A percentile compares a stretch with the other conserved stretches of the same genome.
phyloP scores from a whole-genome alignment of 2,797 vertebrate species.

The Heteromormyrus szaboi region DNA sequence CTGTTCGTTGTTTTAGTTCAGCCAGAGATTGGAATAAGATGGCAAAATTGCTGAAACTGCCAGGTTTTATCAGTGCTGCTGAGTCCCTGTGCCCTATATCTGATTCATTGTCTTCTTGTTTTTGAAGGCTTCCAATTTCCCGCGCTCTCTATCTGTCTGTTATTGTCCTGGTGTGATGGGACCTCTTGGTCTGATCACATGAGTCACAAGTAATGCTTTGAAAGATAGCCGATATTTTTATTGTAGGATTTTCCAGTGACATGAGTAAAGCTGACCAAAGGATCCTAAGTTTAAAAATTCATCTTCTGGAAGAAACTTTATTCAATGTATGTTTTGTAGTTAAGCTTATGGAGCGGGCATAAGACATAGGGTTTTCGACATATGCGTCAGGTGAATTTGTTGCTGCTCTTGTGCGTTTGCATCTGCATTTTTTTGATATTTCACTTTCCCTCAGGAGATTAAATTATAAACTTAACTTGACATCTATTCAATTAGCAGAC shows the following conservation, averaged over 20 bases:
- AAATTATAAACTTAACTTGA: background rate
- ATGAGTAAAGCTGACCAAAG: background rate
- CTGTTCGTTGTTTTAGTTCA: background rate
- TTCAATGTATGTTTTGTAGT: background rate
- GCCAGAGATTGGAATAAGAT: conserved; percentile 1
- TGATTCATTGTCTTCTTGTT: background rate
- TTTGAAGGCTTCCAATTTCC: background rate
- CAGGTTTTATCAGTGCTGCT: background rate
- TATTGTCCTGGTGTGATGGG: background rate
- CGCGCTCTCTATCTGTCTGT: background rate
- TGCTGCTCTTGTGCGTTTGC: background rate
- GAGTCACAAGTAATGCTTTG: background rate
- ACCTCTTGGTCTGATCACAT: background rate
- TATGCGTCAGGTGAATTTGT: background rate
- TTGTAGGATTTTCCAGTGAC: background rate
- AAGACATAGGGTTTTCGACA: background rate
- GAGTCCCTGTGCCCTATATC: background rate
- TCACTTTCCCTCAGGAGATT: background rate
- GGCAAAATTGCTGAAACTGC: background rate
- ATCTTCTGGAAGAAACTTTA: background rate
- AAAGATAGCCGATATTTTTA: background rate
- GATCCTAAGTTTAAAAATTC: background rate
- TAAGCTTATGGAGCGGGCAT: background rate
- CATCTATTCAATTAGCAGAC: background rate
- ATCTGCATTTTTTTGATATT: background rate